Conservation (phyloP, 2,888 invertebrate species). For the Phanerotoma sp. region DNA sequence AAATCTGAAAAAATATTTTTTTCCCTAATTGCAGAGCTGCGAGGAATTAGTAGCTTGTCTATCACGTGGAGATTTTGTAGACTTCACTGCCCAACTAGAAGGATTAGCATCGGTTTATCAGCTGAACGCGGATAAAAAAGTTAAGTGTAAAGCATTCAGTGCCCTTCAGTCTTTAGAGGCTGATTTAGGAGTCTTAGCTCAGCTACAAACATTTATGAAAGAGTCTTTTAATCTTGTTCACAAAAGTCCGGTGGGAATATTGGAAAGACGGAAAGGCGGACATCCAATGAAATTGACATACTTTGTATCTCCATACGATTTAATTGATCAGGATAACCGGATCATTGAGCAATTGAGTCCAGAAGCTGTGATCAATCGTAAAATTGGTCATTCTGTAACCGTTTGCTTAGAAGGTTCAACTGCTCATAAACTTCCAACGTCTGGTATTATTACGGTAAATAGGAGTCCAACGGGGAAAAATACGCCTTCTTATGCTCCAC, state of each 20-base stretch:
- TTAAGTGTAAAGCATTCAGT: constrained; percentile 90
- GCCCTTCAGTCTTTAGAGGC: constrained; percentile 90
- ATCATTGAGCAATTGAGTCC: constrained; percentile 73
- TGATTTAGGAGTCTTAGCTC: constrained; percentile 80
- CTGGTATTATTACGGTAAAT: constrained; percentile 70
- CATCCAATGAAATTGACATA: constrained; percentile 94
- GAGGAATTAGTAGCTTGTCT: constrained; percentile 84
- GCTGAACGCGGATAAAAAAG: constrained; percentile 91
- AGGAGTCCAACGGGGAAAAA: constrained; percentile 74
- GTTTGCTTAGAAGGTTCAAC: constrained; percentile 88
- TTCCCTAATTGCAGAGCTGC: constrained; percentile 80
- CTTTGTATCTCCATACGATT: constrained; percentile 90
- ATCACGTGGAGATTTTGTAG: constrained; percentile 83
- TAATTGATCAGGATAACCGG: constrained; percentile 75
- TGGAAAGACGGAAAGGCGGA: constrained; percentile 58
- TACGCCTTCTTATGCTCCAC: constrained; percentile 76
- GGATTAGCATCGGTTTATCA: constrained; percentile 90
- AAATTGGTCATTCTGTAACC: constrained; percentile 83
- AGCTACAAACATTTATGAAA: constrained; percentile 74
- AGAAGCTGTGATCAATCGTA: constrained; percentile 70
- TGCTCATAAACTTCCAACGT: constrained; percentile 78
- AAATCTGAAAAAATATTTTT: no score
- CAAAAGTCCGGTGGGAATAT: constrained; percentile 78
- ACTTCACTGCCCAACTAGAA: constrained; percentile 91
- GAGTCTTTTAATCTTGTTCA: constrained; percentile 75